A percentile compares a stretch with the other conserved stretches of the same genome.
Conservation (phyloP, 2,113 vertebrate genomes). For the Larimichthys polyactis region DNA sequence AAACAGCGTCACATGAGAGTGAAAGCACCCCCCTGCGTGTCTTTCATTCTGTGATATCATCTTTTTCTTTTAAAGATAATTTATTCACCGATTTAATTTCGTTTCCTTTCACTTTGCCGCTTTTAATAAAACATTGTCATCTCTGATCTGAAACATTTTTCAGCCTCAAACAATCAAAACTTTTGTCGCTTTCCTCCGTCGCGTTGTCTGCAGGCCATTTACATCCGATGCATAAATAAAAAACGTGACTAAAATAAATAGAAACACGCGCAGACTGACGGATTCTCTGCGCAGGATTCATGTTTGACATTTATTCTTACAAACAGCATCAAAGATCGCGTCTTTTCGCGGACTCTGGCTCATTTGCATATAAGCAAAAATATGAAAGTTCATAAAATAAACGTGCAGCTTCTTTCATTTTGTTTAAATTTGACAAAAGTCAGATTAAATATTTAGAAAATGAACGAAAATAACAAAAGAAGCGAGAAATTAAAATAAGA, state of each 20-base stretch:
- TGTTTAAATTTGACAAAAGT: not conserved
- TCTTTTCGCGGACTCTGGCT: not conserved
- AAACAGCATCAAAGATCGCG: rapidly evolving
- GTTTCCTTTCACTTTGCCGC: constrained; percentile 11
- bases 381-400: not conserved
- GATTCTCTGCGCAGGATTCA: not conserved
- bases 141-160: not conserved
- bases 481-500: not conserved
- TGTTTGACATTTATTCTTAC: not conserved
- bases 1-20: not conserved
- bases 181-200: not conserved
- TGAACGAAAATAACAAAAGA: not conserved
- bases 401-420: rapidly evolving
- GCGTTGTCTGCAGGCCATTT: constrained; percentile 34
- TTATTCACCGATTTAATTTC: constrained; percentile 40
- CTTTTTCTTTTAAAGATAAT: not conserved
- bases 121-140: not conserved
- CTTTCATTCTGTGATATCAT: not conserved
- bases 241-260: not conserved
- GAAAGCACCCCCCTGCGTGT: not conserved
- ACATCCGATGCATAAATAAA: constrained; percentile 55
- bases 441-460: rapidly evolving
- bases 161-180: not conserved
- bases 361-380: constrained; percentile 74
- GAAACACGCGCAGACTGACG: not conserved